A percentile compares a stretch with the other conserved stretches of the same genome.
These are phyloP conservation scores for Meandrina meandrites DNA, from an alignment of 92 coral and sea anemone species.

Conservation along the genomic window DNA sequence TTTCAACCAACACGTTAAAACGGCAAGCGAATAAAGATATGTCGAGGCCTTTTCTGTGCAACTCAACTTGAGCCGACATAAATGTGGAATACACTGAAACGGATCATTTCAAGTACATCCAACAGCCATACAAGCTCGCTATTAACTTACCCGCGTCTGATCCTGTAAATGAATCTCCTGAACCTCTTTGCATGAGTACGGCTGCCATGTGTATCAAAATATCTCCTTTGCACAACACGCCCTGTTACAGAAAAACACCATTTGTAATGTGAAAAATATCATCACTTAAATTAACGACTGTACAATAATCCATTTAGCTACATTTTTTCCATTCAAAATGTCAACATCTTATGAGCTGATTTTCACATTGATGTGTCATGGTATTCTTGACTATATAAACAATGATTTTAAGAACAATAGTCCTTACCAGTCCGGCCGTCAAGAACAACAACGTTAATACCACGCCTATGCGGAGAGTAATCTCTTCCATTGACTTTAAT, in stretches of 20 bases:
- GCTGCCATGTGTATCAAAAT: constrained; percentile 7
- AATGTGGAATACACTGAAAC: too few relatives aligned
- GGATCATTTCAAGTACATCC: too few relatives aligned
- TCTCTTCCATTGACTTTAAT: constrained; percentile 14
- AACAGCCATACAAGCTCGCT: too few relatives aligned
- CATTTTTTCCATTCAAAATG: too few relatives aligned
- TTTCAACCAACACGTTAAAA: too few relatives aligned
- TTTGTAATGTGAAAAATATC: too few relatives aligned
- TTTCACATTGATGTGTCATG: not conserved
- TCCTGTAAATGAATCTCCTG: not conserved
- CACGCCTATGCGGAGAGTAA: constrained; percentile 16
- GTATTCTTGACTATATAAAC: not conserved
- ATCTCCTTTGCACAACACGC: not conserved
- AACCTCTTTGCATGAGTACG: not conserved
- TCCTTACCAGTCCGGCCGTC: not conserved
- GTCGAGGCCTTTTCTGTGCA: too few relatives aligned
- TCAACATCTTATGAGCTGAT: not conserved
- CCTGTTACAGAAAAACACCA: not conserved
- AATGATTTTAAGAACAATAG: not conserved
- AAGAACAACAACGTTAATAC: constrained; percentile 1
- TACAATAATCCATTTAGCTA: not conserved
- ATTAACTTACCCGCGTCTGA: not conserved
- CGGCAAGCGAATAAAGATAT: too few relatives aligned
- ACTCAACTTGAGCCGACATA: too few relatives aligned
- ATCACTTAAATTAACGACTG: not conserved